Evolutionary conservation across 2,888 invertebrate genomes (phyloP).

Genomic region (Ecdyonurus torrentis): DNA sequence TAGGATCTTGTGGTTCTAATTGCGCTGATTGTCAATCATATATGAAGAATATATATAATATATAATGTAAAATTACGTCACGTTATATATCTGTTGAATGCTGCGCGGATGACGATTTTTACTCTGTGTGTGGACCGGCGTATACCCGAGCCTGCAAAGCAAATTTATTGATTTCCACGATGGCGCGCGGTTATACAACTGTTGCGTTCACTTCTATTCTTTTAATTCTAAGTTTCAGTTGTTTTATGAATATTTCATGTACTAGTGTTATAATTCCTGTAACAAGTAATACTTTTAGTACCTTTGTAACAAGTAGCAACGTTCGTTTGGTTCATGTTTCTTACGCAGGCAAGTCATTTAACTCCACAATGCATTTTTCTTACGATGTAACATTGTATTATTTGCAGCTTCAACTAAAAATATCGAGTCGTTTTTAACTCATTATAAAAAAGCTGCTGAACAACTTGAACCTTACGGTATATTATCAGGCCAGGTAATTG

Average conservation of each 20-base stretch:
- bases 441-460: background rate
- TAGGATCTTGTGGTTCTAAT: too few species aligned
- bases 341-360: background rate
- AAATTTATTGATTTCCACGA: background rate
- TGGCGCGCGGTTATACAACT: background rate
- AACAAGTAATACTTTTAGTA: background rate
- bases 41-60: too few species aligned
- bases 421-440: background rate
- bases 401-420: background rate
- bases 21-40: too few species aligned
- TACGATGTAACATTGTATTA: background rate
- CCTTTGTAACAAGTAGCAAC: background rate
- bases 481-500: background rate
- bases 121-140: too few species aligned
- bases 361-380: too few species aligned
- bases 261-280: background rate
- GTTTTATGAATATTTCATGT: too few species aligned
- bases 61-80: too few species aligned
- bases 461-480: background rate
- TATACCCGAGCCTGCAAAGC: too few species aligned
- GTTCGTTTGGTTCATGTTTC: background rate
- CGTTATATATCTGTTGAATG: too few species aligned
- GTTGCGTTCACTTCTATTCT: background rate
- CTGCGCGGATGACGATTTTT: too few species aligned
- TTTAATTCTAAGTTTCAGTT: too few species aligned